Evolutionary conservation across 2,888 invertebrate genomes (phyloP), one percentile per base, ranked within the genome.

Genomic region (Melipona bicolor): DNA sequence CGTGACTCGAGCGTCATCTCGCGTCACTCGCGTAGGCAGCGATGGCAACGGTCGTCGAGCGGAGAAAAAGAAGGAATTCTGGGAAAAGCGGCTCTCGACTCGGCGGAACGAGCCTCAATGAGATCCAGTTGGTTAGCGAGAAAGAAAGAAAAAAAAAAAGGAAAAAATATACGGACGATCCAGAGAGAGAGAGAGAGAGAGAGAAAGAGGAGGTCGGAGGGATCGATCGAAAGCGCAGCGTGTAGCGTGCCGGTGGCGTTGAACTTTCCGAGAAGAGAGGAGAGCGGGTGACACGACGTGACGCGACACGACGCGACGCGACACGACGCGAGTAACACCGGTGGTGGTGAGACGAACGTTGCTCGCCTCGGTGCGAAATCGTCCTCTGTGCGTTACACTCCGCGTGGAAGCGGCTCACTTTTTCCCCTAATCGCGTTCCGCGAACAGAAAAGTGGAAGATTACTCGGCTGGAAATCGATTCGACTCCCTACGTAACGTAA

Each of bases 371-470:
- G 59, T 59, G 74, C 32, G 74, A 74, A 79, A 61, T 64, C 9
- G 79, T 75, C 72, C 32, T 32, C 32, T 32, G 32, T 32, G 32
- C 32, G 32, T 32, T 32, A 32, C 32, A 32, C 72, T 27, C 27
- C 65, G 61, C 56, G 43, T 56, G 19, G 59, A 59, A 59, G 56
- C 78, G 72, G 24, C 59, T 32, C 56, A 32, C 52, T 65, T 79
- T 74, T 69, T 36, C 27, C 61, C 62, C 36, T 79, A 70, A 82
- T 79, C 65, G 82, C 32, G 2, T 83, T 83, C 77, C 9, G 52
- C 85, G 87, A 82, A 85, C 77, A 76, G 87, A 79, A 87, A 81
- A 82, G 76, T 76, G 72, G 78, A 74, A 80, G 75, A 82, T 82
- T 75, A 49, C 79, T 27, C 62, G 62, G 49, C 64, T 52, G 64